Base-by-base conservation (phyloP, 1,140 invertebrate genomes). In the Lineus longissimus region DNA sequence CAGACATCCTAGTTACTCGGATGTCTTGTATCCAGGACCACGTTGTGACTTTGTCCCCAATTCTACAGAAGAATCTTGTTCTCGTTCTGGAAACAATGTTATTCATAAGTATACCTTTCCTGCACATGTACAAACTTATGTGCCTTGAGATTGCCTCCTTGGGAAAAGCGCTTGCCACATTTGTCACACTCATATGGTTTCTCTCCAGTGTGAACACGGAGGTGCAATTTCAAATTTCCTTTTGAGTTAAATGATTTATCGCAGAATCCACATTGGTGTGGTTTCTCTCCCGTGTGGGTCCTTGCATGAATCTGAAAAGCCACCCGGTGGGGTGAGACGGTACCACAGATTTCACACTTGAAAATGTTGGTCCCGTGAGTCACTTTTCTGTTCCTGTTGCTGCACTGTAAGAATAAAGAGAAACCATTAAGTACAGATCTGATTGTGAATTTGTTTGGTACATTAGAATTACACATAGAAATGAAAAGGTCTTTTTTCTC, bases 231-330 rank as follows among this genome's bases (percentile, higher is more conserved):
- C 7, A 82, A 61, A 11, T 29, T 41, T 17, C 22, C 40, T 9
- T 30, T 29, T 15, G 23, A 4, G 15, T 33, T n/a, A 47, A 63
- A 67, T 23, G 31, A 55, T 19, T 63, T 67, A 22, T 59, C 64
- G 57, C 67, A 69, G 15, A 63, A 33, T 2, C 56, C 29, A 55
- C 67, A 69, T 0, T 57, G 36, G 30, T 57, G 47, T 19, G 58
- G 58, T 36, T 61, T 63, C 2, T 62, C 58, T 11, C 30, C 43
- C 6, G 61, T 33, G 33, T 69, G 67, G n/a, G 43, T 36, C 36
- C 13, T 54, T 23, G 89, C 79, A n/a, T 85, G 83, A 63, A 86
- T 84, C 13, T 84, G 79, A 19, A 88, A 73, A 64, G 86, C 84
- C 2, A 82, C 76, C 30, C 83, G 82, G 1, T 84, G 84, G 1